Evolutionary conservation across 2,113 vertebrate species (phyloP), one percentile per base, ranked within the genome.

Genomic region (Tyto alba): DNA sequence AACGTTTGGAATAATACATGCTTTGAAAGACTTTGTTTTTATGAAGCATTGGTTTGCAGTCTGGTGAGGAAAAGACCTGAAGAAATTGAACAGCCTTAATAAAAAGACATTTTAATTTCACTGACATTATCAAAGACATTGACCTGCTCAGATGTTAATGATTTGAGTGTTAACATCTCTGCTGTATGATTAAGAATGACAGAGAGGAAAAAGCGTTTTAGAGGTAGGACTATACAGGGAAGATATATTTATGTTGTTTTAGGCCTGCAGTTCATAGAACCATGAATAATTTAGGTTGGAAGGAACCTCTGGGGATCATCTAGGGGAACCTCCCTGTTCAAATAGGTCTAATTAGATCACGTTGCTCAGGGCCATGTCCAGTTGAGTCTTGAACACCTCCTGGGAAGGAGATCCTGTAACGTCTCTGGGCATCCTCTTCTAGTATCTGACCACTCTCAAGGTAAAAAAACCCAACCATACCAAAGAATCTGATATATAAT

Each of bases 101-200:
- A 78, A 89, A 95, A 96, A 71, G 84, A 64, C 36, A 81, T 87
- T 90, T 93, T 87, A 40, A 63, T 95, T 90, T 95, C 80, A 71
- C 60, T 75, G 93, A 62, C 59, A 67, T 76, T 90, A 77, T 88
- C 48, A 52, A 52, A 76, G 74, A 88, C 71, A 85, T 47, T 48
- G 73, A 87, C 84, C 89, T 91, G 76, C 84, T 92, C 68, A 71
- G 66, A 75, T 75, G 53, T 87, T 92, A 92, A 92, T 3, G 6
- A 81, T 15, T 14, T 55, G 80, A 92, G 85, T 27, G 27, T 78
- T 94, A 95, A 90, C 52, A 62, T n/a, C 73, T 89, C 68, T 93
- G 43, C 53, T 93, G 74, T 81, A 52, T 87, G 47, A 95, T 81
- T 89, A 59, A 95, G 74, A 73, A 63, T n/a, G 78, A 88, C 23